Evolutionary conservation across 2,888 invertebrate species (phyloP), one percentile per base, ranked within the genome.

Genomic region (Lasioglossum villosulum): DNA sequence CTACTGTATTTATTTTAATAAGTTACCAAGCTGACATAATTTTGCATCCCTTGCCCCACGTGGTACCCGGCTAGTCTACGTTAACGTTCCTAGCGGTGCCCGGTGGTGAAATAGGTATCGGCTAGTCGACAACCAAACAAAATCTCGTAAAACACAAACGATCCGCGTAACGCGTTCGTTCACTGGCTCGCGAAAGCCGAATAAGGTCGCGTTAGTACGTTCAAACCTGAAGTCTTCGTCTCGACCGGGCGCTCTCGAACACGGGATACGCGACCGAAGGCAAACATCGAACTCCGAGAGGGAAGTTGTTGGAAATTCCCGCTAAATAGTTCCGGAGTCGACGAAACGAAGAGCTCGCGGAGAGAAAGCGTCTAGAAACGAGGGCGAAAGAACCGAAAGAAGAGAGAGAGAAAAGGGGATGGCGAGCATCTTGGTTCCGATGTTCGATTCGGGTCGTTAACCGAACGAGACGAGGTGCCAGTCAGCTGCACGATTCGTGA

Each of bases 361-460:
- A 6, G 63, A 48, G 37, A 37, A 42, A 80, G 72, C 63, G 75
- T 27, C 72, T 48, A 4, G 39, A 30, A 72, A 39, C 30, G 27
- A 45, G 78, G 42, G 77, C 48, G 77, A 77, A 77, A 77, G 59
- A 59, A 59, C 59, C 10, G 23, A 14, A n/a, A 19, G 74, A 19
- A 59, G 10, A 30, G 4, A 5, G 12, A 4, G 12, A 14, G 14
- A 75, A 42, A 27, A 14, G 10, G 3, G 5, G 45, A 45, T 27
- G 68, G 68, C 5, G 75, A 63, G 42, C 63, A 23, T 63, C 75
- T 34, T 45, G 72, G 72, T 73, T 30, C 48, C 48, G 34, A 42
- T 10, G 27, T 73, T 48, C 45, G 75, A 45, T n/a, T 66, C 19
- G 63, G 63, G 63, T 75, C 75, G 75, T 75, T 75, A 75, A 66